phyloP scores from a whole-genome alignment of 2,113 vertebrate species.

The Sula dactylatra region DNA sequence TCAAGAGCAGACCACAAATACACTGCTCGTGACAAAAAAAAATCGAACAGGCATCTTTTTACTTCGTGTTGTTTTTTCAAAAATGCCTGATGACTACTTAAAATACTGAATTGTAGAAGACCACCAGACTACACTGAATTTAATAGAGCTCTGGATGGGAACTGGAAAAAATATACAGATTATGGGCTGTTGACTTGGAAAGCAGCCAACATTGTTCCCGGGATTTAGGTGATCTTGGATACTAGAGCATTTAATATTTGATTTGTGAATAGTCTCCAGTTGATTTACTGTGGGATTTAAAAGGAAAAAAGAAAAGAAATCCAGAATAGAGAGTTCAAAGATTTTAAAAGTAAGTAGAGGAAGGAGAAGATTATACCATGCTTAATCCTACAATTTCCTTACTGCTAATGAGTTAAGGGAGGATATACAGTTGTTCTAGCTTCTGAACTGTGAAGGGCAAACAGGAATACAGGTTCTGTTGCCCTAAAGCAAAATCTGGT shows the following conservation, averaged over 20 bases:
- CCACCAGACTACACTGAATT: neutral
- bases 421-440: neutral
- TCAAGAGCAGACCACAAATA: neutral
- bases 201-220: neutral
- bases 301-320: neutral
- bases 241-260: neutral
- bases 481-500: neutral
- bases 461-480: neutral
- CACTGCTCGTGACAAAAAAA: neutral
- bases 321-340: neutral
- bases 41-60: neutral
- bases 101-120: neutral
- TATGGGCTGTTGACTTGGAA: neutral
- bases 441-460: neutral
- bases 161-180: neutral
- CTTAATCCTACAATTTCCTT: conserved; percentile 34
- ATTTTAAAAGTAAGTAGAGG: neutral
- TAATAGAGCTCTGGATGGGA: neutral
- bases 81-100: neutral
- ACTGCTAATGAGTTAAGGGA: conserved; percentile 4
- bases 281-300: neutral
- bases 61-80: neutral
- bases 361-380: neutral
- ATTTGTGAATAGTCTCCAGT: neutral
- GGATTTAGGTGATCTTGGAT: conserved; percentile 12